Base-by-base conservation (phyloP, 2,888 invertebrate genomes). In the Myopa testacea region DNA sequence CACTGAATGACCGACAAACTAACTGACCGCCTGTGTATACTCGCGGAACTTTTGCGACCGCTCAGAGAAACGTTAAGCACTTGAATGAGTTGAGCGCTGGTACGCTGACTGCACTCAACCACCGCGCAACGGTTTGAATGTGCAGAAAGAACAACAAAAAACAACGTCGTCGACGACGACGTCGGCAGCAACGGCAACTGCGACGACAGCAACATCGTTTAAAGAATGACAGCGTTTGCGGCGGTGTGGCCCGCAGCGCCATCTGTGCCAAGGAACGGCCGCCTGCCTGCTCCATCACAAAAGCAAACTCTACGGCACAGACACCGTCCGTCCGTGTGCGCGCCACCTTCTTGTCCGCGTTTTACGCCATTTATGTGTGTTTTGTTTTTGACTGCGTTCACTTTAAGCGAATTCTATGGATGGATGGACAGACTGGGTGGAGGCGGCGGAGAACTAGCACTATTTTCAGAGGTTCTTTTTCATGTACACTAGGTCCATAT, bases 31-130 rank as follows among this genome's bases (percentile, higher is more conserved):
- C 83, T 80, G 78, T 73, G 74, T 77, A 79, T 81, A 70, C 77
- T 77, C 74, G 72, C 77, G 77, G 58, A 72, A 79, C 77, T 62
- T 82, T 82, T 85, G 82, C 83, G 87, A 86, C 87, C 87, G 87
- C 87, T 86, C 85, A 84, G 86, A 86, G 86, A 87, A 87, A 87
- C 85, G 87, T 87, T 87, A 87, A 86, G 86, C 86, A 86, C 87
- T 87, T 87, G 87, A 87, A 87, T 87, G 87, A 87, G 84, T 83
- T 84, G 87, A 87, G 86, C 86, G 83, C 82, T 85, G 84, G 84
- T 83, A 84, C 85, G 86, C 86, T 85, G 85, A 82, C 84, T 84
- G 85, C 82, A 85, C 81, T 85, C 83, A 86, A 84, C 84, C 83
- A 79, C 79, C 78, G 78, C 81, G 74, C 77, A 76, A 79, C 81